phyloP scores from a whole-genome alignment of 2,888 invertebrate species.

The Chromoteleia sp. region DNA sequence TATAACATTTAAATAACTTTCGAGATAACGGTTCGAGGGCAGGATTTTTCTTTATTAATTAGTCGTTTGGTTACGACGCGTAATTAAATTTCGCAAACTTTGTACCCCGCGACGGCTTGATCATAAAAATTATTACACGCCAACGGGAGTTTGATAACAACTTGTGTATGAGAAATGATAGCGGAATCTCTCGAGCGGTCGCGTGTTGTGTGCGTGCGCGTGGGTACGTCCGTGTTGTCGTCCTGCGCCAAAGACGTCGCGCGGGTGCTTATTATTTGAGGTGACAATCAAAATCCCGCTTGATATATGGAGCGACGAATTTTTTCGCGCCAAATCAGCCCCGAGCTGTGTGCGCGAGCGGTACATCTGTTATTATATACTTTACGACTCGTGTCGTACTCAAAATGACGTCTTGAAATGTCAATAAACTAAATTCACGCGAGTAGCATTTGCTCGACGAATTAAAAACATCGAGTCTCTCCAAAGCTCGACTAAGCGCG shows the following conservation, averaged over 20 bases:
- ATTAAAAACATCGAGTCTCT: conserved; percentile 10
- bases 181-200: background rate
- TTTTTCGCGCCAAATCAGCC: conserved; percentile 19
- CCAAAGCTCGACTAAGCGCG: no score
- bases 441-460: background rate
- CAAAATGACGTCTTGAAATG: conserved; percentile 14
- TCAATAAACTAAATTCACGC: conserved; percentile 18
- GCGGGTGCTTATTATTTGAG: conserved; percentile 45
- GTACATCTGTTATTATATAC: conserved; percentile 29
- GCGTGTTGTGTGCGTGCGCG: no score
- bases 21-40: background rate
- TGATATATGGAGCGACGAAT: conserved; percentile 31
- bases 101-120: background rate
- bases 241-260: background rate
- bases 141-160: conserved; percentile 8
- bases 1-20: conserved; percentile 14
- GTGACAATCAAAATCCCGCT: conserved; percentile 39
- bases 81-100: background rate
- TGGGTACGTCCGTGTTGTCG: background rate
- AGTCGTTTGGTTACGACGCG: background rate
- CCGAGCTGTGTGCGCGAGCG: conserved; percentile 10
- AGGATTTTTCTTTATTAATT: background rate
- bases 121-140: conserved; percentile 14
- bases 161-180: conserved; percentile 10
- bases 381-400: background rate